These are phyloP conservation scores for Archaeoteleia sp. DNA, from an alignment of 2,888 invertebrate genomes.

Conservation along the genomic window DNA sequence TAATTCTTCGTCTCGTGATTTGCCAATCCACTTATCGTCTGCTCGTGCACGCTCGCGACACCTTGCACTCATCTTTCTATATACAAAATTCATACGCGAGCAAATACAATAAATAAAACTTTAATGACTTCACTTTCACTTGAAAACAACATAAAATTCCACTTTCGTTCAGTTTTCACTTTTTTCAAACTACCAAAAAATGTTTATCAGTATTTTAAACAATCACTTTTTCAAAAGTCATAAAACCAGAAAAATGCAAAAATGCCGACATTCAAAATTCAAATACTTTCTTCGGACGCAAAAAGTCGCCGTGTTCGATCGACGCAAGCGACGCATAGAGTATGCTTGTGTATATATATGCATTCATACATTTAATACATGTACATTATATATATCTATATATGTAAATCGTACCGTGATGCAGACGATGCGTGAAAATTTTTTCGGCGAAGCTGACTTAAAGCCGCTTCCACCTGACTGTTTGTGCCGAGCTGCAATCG, in stretches of 20 bases:
- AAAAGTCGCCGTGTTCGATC: neutral
- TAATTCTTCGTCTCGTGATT: no score
- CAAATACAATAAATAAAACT: no score
- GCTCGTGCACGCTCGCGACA: constrained; percentile 12
- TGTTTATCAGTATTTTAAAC: no score
- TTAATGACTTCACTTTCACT: neutral
- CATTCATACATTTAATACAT: neutral
- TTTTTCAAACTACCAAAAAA: no score
- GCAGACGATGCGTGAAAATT: constrained; percentile 1
- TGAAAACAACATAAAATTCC: no score
- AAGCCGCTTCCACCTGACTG: neutral
- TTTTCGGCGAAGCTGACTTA: constrained; percentile 23
- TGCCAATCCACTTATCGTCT: constrained; percentile 24
- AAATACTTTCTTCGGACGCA: neutral
- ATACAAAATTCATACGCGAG: neutral
- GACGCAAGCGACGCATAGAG: constrained; percentile 1
- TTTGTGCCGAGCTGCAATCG: constrained; percentile 2
- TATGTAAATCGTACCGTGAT: constrained; percentile 11
- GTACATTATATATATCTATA: neutral
- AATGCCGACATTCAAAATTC: neutral
- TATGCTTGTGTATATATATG: neutral
- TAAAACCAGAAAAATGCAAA: no score
- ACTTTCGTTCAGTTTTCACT: no score
- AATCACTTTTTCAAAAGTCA: no score
- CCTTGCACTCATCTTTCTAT: neutral